phyloP scores from a whole-genome alignment of 2,113 vertebrate genomes.

The Cololabis saira region DNA sequence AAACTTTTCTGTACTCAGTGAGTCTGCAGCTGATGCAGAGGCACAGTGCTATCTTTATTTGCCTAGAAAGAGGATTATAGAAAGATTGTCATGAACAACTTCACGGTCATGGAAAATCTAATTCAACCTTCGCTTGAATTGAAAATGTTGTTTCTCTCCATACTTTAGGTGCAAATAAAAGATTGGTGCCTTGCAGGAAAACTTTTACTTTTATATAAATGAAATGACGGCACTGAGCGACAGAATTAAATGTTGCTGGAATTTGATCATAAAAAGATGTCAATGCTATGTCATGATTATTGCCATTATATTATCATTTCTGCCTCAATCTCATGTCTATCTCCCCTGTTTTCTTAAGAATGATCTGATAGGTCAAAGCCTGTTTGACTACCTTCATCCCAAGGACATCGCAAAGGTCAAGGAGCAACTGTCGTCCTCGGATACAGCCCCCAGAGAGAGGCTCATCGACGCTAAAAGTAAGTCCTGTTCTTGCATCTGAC shows the following conservation, averaged over 20 bases:
- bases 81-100: too few relatives aligned
- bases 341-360: slow-evolving; percentile 77
- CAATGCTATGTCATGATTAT: neutral
- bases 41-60: neutral
- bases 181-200: too few relatives aligned
- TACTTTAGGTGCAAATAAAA: too few relatives aligned
- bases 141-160: too few relatives aligned
- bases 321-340: neutral
- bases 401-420: slow-evolving; percentile 99
- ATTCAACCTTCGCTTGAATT: too few relatives aligned
- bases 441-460: slow-evolving; percentile 93
- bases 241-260: neutral
- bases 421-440: slow-evolving; percentile 97
- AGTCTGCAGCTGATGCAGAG: neutral
- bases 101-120: too few relatives aligned
- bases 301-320: neutral
- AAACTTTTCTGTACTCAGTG: neutral
- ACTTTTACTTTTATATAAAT: too few relatives aligned
- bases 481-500: too few relatives aligned
- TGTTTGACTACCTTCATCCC: slow-evolving; percentile 98
- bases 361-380: slow-evolving; percentile 97
- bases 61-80: neutral
- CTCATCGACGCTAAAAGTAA: slow-evolving; percentile 99
- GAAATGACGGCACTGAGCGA: neutral
- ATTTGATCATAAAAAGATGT: neutral